Evolutionary conservation across 2,888 invertebrate species (phyloP).

Genomic region (Lymantria dispar): DNA sequence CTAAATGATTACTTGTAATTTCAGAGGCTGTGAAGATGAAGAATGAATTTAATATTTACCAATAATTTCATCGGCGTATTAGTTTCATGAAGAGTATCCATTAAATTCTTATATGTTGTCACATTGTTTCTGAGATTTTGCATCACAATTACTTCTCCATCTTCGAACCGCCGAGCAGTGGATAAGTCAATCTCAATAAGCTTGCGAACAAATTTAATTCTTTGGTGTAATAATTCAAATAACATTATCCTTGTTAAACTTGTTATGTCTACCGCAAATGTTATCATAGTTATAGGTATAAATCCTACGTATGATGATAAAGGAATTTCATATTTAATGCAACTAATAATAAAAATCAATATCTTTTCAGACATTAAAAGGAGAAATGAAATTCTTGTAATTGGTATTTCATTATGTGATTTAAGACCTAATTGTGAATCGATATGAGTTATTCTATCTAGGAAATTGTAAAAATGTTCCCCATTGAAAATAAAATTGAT

Average conservation of each 20-base stretch:
- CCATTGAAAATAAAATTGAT: conserved; percentile 1
- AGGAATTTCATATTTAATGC: background rate
- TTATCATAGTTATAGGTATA: background rate
- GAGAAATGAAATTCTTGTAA: conserved; percentile 1
- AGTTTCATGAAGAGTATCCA: background rate
- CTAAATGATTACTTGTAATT: no score
- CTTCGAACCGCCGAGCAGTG: conserved; percentile 3
- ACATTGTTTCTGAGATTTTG: conserved; percentile 1
- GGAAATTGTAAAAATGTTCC: conserved; percentile 1
- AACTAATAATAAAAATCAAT: background rate
- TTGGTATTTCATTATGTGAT: conserved; percentile 1
- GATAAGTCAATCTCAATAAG: conserved; percentile 2
- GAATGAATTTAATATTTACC: background rate
- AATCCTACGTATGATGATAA: no score
- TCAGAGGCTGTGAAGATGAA: no score
- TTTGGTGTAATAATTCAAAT: conserved; percentile 4
- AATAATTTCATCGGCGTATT: conserved; percentile 3
- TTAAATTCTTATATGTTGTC: conserved; percentile 1
- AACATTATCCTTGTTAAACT: conserved; percentile 6
- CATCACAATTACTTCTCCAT: conserved; percentile 2
- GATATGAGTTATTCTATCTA: background rate
- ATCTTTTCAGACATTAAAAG: background rate
- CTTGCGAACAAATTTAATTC: conserved; percentile 6
- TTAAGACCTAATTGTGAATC: background rate
- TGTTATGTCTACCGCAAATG: background rate